Conservation (phyloP, 1,140 invertebrate genomes). For the Cydia pomonella region DNA sequence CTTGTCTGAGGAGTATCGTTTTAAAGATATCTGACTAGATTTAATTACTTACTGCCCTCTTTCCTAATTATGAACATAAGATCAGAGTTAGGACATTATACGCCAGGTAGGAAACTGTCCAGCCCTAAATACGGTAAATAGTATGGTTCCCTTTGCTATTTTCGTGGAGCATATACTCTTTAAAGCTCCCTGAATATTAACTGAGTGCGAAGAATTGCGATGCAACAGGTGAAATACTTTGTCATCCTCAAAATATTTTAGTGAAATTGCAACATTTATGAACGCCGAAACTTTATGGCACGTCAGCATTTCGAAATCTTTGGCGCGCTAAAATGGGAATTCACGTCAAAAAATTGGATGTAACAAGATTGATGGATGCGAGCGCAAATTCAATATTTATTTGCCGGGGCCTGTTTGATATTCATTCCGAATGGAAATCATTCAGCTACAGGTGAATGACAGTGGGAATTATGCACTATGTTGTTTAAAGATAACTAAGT, state of each 20-base stretch:
- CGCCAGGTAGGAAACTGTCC: no score
- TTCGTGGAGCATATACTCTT: no score
- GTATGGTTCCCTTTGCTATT: no score
- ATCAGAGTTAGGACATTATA: no score
- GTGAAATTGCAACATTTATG: conserved; percentile 10
- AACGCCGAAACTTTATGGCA: conserved; percentile 39
- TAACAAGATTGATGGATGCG: conserved; percentile 54
- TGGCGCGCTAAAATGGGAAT: conserved; percentile 43
- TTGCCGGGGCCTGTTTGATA: conserved; percentile 35
- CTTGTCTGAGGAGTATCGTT: no score
- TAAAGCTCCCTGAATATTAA: neutral
- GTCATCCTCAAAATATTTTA: neutral
- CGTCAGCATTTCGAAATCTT: conserved; percentile 48
- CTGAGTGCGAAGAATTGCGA: neutral
- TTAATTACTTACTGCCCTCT: no score
- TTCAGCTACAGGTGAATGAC: conserved; percentile 6
- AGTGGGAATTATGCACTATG: neutral
- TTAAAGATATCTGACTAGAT: no score
- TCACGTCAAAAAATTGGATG: conserved; percentile 52
- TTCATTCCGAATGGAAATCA: conserved; percentile 29
- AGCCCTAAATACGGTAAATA: no score
- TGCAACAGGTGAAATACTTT: neutral
- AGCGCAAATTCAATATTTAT: conserved; percentile 52
- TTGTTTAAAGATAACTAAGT: neutral
- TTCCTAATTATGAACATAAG: no score